Evolutionary conservation across 2,888 invertebrate species (phyloP).

Genomic region (Eudasyphora cyanicolor): DNA sequence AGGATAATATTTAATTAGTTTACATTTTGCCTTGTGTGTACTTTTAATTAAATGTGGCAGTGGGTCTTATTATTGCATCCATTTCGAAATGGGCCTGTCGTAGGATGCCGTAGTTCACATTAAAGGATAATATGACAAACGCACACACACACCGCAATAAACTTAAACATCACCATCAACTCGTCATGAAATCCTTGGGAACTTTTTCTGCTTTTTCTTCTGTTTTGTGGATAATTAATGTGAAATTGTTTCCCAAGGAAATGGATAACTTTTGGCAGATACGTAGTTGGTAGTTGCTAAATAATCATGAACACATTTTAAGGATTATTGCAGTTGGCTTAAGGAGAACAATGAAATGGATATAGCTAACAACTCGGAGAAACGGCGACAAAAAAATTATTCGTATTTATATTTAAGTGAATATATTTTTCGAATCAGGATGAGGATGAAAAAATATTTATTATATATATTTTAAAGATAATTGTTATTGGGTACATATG

Average conservation of each 20-base stretch:
- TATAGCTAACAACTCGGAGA: no score
- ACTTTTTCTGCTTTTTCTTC: background rate
- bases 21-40: conserved; percentile 31
- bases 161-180: background rate
- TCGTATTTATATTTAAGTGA: no score
- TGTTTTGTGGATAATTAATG: background rate
- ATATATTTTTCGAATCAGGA: no score
- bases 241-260: background rate
- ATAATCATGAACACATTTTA: background rate
- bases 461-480: no score
- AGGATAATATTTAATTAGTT: conserved; percentile 56
- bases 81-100: background rate
- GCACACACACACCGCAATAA: background rate
- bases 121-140: conserved; percentile 26
- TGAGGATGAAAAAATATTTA: no score
- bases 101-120: background rate
- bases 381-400: no score
- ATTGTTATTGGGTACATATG: no score
- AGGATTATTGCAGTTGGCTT: background rate
- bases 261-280: background rate
- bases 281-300: no score
- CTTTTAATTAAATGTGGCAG: conserved; percentile 43
- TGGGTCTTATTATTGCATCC: background rate
- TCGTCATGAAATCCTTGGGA: background rate
- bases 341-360: no score